Percentiles rank a stretch among this genome's conserved stretches.
These are phyloP conservation scores for Microtus montanus DNA, from an alignment of 2,113 vertebrate genomes.

Conservation along the genomic window DNA sequence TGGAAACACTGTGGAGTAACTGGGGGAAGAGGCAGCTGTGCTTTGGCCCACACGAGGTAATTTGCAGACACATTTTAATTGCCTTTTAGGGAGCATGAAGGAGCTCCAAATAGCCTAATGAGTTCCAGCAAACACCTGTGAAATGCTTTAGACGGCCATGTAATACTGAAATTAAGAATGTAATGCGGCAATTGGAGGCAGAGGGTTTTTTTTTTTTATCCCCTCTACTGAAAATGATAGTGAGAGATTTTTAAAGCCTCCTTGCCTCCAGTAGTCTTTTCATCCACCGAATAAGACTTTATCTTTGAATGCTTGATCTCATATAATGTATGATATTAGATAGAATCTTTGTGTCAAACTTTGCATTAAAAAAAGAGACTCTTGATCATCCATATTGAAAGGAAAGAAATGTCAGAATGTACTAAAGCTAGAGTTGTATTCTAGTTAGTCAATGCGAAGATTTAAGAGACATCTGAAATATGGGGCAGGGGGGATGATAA, in stretches of 20 bases:
- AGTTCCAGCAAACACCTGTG: constrained; percentile 91
- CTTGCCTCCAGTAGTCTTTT: background rate
- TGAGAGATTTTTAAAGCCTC: constrained; percentile 26
- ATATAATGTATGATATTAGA: background rate
- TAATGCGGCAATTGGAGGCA: constrained; percentile 78
- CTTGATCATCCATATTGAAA: constrained; percentile 31
- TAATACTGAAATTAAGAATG: constrained; percentile 86
- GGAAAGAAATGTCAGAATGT: background rate
- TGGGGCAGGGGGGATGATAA: background rate
- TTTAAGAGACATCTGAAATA: constrained; percentile 5
- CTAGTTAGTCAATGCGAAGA: background rate
- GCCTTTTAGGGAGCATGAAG: constrained; percentile 90
- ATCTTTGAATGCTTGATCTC: background rate
- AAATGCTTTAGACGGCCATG: constrained; percentile 88
- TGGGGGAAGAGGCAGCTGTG: constrained; percentile 88
- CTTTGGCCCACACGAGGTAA: constrained; percentile 88
- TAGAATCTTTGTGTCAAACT: constrained; percentile 5
- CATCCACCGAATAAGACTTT: background rate
- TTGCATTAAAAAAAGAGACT: background rate
- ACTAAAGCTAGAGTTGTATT: background rate
- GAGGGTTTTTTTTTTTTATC: background rate
- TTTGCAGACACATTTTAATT: constrained; percentile 91
- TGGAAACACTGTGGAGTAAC: constrained; percentile 82
- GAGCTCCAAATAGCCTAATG: constrained; percentile 90
- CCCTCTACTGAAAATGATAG: constrained; percentile 42